Percentiles rank a stretch among this genome's conserved stretches.
Conservation (phyloP, 92 coral and sea anemone genomes). For the Diadumene lineata region DNA sequence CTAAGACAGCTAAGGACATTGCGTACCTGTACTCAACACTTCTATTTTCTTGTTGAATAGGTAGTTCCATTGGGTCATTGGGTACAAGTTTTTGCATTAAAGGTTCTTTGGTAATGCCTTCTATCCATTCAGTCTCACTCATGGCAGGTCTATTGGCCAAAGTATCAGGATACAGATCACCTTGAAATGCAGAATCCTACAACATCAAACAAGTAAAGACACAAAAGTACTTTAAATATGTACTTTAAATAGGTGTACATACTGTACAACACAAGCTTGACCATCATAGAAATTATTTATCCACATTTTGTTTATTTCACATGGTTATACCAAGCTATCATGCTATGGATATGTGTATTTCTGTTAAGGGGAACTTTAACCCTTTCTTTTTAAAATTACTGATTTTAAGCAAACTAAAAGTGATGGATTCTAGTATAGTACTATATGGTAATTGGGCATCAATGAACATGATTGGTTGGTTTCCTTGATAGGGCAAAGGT, state of each 20-base stretch:
- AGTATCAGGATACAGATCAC: conserved; percentile 84
- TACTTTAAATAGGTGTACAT: neutral
- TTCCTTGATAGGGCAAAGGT: too few relatives aligned
- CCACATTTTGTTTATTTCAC: too few relatives aligned
- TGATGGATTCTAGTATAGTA: too few relatives aligned
- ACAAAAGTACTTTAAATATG: neutral
- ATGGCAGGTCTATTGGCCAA: conserved; percentile 80
- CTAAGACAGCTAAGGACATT: neutral
- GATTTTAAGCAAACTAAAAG: too few relatives aligned
- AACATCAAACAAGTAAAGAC: neutral
- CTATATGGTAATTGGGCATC: too few relatives aligned
- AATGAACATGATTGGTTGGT: too few relatives aligned
- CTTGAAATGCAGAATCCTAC: conserved; percentile 77
- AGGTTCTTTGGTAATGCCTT: conserved; percentile 68
- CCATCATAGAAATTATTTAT: too few relatives aligned
- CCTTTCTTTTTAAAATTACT: too few relatives aligned
- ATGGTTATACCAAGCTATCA: too few relatives aligned
- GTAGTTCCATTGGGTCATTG: neutral
- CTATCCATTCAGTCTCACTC: conserved; percentile 85
- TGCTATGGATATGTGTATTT: too few relatives aligned
- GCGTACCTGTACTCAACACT: neutral
- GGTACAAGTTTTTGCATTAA: conserved; percentile 56
- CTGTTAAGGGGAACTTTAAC: too few relatives aligned
- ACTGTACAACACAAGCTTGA: too few relatives aligned
- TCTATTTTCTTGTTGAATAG: neutral